Percentiles rank a stretch among this genome's conserved stretches.
Evolutionary conservation across 2,888 invertebrate species (phyloP).

Genomic region (Morinoia aosen): DNA sequence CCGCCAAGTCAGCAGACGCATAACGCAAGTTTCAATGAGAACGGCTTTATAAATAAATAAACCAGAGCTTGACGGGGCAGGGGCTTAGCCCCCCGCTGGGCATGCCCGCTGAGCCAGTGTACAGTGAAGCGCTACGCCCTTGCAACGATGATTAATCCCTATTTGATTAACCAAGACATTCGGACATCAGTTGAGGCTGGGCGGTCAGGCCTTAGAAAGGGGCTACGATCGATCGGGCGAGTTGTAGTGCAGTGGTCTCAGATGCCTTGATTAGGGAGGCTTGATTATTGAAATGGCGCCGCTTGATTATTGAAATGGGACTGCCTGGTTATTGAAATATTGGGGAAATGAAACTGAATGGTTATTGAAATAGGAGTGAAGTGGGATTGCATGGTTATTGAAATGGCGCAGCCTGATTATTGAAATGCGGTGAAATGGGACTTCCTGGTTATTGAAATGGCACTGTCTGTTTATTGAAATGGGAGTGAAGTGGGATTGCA

Average conservation of each 20-base stretch:
- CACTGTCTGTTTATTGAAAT: neutral
- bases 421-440: neutral
- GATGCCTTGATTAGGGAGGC: slow-evolving; percentile 19
- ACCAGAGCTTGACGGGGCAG: neutral
- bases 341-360: neutral
- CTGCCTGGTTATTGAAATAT: neutral
- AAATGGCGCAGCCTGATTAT: neutral
- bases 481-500: neutral
- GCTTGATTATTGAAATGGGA: neutral
- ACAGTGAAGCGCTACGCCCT: slow-evolving; percentile 12
- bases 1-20: neutral
- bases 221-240: neutral
- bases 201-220: neutral
- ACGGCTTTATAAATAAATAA: slow-evolving; percentile 20
- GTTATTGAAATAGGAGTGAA: neutral
- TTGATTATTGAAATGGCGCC: neutral
- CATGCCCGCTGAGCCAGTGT: slow-evolving; percentile 30
- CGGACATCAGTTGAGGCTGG: slow-evolving; percentile 38
- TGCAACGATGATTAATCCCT: slow-evolving; percentile 48
- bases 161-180: slow-evolving; percentile 47
- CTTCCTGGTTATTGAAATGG: no score
- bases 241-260: neutral
- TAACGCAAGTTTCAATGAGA: neutral
- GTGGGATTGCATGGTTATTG: neutral
- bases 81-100: slow-evolving; percentile 16